Conservation (phyloP, 1,140 invertebrate species). For the Lepidurus packardi region DNA sequence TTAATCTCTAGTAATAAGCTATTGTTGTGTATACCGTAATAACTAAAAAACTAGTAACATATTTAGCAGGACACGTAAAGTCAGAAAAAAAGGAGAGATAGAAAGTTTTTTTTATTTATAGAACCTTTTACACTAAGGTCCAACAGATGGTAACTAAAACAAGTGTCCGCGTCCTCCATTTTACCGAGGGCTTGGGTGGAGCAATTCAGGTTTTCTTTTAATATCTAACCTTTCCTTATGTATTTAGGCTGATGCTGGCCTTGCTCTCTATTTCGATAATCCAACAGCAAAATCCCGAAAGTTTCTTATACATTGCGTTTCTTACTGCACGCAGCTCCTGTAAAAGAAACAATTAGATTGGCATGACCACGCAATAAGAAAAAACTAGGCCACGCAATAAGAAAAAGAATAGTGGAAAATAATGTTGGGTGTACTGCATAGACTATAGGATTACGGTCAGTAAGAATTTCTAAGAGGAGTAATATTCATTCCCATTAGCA, state of each 20-base stretch:
- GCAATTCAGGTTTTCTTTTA: not conserved
- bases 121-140: not conserved
- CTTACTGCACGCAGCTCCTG: not conserved
- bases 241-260: not conserved
- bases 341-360: not conserved
- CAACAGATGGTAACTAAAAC: not conserved
- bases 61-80: no score
- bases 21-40: no score
- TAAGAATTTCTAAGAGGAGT: no score
- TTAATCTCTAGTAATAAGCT: no score
- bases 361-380: not conserved
- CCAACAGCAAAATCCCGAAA: not conserved
- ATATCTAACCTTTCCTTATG: not conserved
- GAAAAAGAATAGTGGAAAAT: no score
- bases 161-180: not conserved
- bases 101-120: no score
- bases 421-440: no score
- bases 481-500: no score
- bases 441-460: no score
- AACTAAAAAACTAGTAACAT: no score
- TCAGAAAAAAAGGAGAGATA: no score
- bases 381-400: no score
- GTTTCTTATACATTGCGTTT: not conserved
- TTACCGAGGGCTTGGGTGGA: constrained; percentile 13
- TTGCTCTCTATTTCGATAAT: not conserved